Evolutionary conservation across 2,113 vertebrate genomes (phyloP).

Genomic region (Zootoca vivipara): DNA sequence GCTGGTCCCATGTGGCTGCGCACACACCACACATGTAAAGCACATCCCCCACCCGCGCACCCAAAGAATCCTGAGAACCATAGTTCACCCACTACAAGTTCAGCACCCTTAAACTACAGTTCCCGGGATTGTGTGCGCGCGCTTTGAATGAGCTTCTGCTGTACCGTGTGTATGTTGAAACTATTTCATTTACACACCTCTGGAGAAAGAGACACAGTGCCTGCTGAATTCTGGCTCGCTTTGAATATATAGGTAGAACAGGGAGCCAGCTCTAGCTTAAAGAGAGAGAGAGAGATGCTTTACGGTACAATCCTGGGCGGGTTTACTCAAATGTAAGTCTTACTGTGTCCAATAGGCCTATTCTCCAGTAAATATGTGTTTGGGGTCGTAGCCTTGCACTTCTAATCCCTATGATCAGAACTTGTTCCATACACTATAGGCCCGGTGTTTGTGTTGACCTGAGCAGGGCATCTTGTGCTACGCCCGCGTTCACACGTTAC

Average conservation of each 20-base stretch:
- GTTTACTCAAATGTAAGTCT: neutral
- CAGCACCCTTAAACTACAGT: too few species aligned
- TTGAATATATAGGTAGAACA: neutral
- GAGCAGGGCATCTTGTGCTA: too few species aligned
- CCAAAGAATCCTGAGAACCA: too few species aligned
- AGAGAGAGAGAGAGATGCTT: neutral
- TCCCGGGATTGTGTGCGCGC: too few species aligned
- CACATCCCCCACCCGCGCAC: too few species aligned
- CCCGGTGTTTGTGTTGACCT: too few species aligned
- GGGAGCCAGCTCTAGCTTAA: neutral
- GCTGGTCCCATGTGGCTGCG: too few species aligned
- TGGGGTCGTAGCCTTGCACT: neutral
- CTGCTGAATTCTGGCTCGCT: neutral
- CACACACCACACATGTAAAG: too few species aligned
- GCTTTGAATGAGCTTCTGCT: too few species aligned
- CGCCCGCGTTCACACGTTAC: neutral
- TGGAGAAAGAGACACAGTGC: neutral
- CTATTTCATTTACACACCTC: neutral
- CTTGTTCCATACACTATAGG: neutral
- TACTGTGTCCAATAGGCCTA: neutral
- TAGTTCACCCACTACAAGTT: too few species aligned
- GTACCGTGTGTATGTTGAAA: neutral
- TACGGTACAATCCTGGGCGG: neutral
- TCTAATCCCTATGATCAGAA: neutral
- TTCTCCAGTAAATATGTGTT: neutral